These are phyloP conservation scores for Pithys albifrons DNA, from an alignment of 2,113 vertebrate genomes.

Conservation along the genomic window DNA sequence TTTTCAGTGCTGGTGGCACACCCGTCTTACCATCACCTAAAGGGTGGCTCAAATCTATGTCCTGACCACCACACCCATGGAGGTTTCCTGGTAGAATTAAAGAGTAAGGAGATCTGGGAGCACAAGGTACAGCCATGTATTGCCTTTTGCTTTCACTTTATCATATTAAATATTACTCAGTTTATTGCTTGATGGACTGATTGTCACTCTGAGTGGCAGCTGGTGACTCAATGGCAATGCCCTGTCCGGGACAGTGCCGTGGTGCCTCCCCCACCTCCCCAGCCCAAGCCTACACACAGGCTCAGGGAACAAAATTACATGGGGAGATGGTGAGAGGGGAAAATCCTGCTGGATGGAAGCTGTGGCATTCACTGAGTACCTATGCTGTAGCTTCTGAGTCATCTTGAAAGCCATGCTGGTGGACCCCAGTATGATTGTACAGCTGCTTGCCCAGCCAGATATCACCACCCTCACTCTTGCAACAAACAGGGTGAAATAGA, in stretches of 20 bases:
- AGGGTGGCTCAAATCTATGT: not conserved
- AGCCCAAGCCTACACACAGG: rapidly evolving
- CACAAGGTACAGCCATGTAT: not conserved
- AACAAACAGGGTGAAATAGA: not conserved
- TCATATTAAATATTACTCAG: not conserved
- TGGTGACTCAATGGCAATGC: not conserved
- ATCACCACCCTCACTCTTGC: rapidly evolving
- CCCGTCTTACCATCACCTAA: not conserved
- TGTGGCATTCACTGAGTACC: not conserved
- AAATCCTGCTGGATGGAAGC: not conserved
- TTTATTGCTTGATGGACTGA: not conserved
- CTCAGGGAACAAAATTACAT: rapidly evolving
- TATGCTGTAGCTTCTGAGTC: not conserved
- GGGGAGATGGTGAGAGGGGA: not conserved
- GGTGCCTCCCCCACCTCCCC: not conserved
- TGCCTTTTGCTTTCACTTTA: not conserved
- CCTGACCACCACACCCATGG: not conserved
- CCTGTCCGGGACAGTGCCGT: rapidly evolving
- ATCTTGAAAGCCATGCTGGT: not conserved
- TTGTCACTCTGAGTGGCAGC: rapidly evolving
- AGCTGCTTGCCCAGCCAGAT: rapidly evolving
- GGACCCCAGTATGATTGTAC: not conserved
- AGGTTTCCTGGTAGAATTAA: not conserved
- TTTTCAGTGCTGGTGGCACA: not conserved
- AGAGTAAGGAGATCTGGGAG: not conserved